A percentile compares a stretch with the other conserved stretches of the same genome.
These are phyloP conservation scores for Zosterops pallidus DNA, from an alignment of 2,113 vertebrate genomes.

Conservation along the genomic window DNA sequence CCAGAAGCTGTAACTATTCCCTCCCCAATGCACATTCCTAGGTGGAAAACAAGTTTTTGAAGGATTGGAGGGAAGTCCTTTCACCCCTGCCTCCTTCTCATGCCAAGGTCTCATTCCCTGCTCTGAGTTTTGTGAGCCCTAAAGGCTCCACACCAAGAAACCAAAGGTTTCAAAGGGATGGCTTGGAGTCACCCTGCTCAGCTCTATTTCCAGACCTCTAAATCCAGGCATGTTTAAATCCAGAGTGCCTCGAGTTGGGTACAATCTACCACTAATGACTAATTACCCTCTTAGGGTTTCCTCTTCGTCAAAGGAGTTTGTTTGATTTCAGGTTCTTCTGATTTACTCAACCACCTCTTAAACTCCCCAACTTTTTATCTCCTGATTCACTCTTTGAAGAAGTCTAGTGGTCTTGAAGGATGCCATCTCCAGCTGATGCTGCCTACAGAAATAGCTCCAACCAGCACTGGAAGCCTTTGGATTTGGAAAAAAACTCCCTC, in stretches of 20 bases:
- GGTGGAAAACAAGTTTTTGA: neutral
- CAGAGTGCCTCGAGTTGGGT: neutral
- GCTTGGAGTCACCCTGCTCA: neutral
- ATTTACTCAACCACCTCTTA: slow-evolving; percentile 7
- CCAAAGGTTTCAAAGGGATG: neutral
- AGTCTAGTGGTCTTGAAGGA: slow-evolving; percentile 28
- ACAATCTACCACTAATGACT: neutral
- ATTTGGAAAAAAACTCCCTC: neutral
- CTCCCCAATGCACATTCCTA: neutral
- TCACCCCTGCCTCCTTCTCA: neutral
- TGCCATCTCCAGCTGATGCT: slow-evolving; percentile 6
- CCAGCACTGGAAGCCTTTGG: neutral
- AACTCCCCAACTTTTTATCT: neutral
- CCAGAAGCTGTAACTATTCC: neutral
- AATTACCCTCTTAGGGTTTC: slow-evolving; percentile 1
- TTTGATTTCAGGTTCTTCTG: slow-evolving; percentile 26
- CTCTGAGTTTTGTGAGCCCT: neutral
- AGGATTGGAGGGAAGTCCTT: neutral
- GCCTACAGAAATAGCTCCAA: slow-evolving; percentile 20
- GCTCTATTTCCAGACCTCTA: neutral
- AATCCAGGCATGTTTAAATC: neutral
- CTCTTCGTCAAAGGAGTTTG: neutral
- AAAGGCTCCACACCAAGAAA: neutral
- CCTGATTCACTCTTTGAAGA: slow-evolving; percentile 25
- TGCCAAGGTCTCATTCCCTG: neutral